These are phyloP conservation scores for Epistrophella euchroma DNA, from an alignment of 2,888 invertebrate species.

Conservation along the genomic window DNA sequence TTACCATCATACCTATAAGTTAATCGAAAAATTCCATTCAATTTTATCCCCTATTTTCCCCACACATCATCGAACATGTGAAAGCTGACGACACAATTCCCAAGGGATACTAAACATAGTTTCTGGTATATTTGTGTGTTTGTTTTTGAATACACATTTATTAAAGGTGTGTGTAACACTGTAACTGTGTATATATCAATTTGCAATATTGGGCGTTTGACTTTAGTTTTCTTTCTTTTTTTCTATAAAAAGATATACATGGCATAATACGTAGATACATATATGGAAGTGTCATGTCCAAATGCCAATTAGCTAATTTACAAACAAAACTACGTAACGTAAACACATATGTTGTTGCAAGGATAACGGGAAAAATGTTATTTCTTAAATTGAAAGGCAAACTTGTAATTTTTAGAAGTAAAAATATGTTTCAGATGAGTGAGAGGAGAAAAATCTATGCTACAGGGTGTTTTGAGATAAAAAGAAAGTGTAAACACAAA, in stretches of 20 bases:
- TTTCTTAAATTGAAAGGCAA: slow-evolving; percentile 59
- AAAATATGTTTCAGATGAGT: not conserved
- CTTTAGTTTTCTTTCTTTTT: not conserved
- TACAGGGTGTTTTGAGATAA: not conserved
- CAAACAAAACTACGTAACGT: slow-evolving; percentile 24
- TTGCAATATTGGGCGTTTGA: slow-evolving; percentile 44
- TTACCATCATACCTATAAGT: slow-evolving; percentile 16
- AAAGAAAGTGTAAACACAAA: no score
- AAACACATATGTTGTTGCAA: not conserved
- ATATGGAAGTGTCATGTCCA: slow-evolving; percentile 61
- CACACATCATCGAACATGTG: not conserved
- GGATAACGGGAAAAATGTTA: not conserved
- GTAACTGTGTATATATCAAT: slow-evolving; percentile 37
- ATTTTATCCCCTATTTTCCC: not conserved
- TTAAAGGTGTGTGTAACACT: not conserved
- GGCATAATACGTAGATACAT: not conserved
- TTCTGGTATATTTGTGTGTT: not conserved
- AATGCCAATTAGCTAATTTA: slow-evolving; percentile 73
- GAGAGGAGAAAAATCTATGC: not conserved
- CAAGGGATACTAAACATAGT: slow-evolving; percentile 46
- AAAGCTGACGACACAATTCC: slow-evolving; percentile 27
- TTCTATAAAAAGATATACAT: slow-evolving; percentile 15
- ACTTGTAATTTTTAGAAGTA: slow-evolving; percentile 6
- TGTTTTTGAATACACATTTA: not conserved
- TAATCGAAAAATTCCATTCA: slow-evolving; percentile 73